Evolutionary conservation across 1,140 invertebrate species (phyloP), one percentile per base, ranked within the genome.

Genomic region (Atta cephalotes): DNA sequence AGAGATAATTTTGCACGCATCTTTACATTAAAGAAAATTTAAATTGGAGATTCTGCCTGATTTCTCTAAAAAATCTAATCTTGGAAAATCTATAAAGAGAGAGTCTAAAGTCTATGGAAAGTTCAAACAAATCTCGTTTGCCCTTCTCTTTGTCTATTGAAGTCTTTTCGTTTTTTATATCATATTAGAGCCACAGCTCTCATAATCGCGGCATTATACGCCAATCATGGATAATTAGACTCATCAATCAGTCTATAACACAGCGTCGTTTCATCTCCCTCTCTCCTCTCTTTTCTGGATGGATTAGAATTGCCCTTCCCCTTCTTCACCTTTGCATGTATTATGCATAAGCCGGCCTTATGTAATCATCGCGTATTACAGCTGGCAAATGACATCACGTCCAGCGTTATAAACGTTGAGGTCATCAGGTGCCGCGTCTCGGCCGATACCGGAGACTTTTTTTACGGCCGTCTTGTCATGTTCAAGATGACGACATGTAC

Each of bases 301-400:
- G 63, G 10, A 72, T 86, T 53, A 35, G 60, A 88, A 76, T 51
- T 70, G 6, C 21, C 16, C 51, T 45, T n/a, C 35, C 7, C 10
- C 28, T 12, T 9, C 7, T 3, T 4, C 18, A 5, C n/a, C 16
- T 25, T 39, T n/a, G 12, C 28, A 5, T 6, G 53, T 76, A 71
- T 85, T 85, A 35, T 45, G 71, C 85, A 81, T 28, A 70, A 78
- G 18, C 63, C 58, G 53, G 31, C 58, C 71, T 90, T 90, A 80
- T 86, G 82, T 89, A 90, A 90, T 87, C 85, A 76, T 28, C 45
- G 63, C 35, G 65, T 51, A 86, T 91, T 90, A 86, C 72, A 79
- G 63, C 65, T 56, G 89, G 66, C 71, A 84, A 91, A 91, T 91
- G 90, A 91, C 90, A 91, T 91, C 90, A 91, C 71, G 89, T 91